Conservation (phyloP, 1,140 invertebrate genomes). For the Bombus impatiens region DNA sequence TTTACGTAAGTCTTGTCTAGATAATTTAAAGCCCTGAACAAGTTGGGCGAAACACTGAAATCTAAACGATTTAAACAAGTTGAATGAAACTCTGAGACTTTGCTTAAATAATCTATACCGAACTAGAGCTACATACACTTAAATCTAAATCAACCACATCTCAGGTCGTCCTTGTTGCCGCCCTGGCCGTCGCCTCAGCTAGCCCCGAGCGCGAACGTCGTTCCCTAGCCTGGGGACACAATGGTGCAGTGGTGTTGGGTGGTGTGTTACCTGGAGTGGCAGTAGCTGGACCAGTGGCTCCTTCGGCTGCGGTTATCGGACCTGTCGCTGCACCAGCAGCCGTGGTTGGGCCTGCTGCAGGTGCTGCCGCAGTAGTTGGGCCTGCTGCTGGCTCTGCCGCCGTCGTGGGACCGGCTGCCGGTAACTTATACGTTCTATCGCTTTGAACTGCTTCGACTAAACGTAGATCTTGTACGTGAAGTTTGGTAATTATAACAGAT, state of each 20-base stretch:
- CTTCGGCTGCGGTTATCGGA: conserved; percentile 57
- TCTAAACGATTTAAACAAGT: too few species aligned
- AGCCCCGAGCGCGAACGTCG: conserved; percentile 65
- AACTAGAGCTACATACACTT: background rate
- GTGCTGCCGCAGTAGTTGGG: conserved; percentile 56
- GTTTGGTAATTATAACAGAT: background rate
- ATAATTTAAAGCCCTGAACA: too few species aligned
- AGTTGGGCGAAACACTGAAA: too few species aligned
- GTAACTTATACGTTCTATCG: background rate
- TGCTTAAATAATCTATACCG: too few species aligned
- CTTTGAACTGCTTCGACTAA: too few species aligned
- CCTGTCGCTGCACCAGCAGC: conserved; percentile 42
- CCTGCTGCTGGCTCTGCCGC: conserved; percentile 46
- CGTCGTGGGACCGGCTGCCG: conserved; percentile 59
- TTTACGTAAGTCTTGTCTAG: too few species aligned
- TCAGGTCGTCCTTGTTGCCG: conserved; percentile 52
- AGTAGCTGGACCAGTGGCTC: conserved; percentile 49
- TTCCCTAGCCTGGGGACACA: conserved; percentile 58
- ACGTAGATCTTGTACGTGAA: background rate
- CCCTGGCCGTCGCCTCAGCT: conserved; percentile 41
- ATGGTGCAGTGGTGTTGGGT: conserved; percentile 55
- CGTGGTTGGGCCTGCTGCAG: conserved; percentile 52
- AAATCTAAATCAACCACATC: background rate
- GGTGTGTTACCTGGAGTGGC: conserved; percentile 36
- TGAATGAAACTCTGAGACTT: too few species aligned